phyloP scores from a whole-genome alignment of 2,113 vertebrate genomes.

The Chamaetylas fuelleborni region DNA sequence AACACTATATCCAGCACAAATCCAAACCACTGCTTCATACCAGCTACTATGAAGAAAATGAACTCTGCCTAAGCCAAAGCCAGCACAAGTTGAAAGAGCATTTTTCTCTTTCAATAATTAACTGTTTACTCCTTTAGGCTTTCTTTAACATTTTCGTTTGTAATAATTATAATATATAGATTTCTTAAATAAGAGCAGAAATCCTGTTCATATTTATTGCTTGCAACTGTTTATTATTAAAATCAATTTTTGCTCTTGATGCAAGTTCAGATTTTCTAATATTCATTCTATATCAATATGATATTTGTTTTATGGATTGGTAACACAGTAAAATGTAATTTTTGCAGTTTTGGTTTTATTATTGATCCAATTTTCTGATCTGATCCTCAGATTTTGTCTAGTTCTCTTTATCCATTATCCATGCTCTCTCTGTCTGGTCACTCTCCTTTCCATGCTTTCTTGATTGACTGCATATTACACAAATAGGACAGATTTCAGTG shows the following conservation, averaged over 20 bases:
- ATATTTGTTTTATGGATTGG: not conserved
- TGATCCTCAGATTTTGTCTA: not conserved
- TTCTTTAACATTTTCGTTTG: not conserved
- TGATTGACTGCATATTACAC: not conserved
- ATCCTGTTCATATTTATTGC: not conserved
- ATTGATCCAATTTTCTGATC: not conserved
- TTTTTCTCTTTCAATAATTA: not conserved
- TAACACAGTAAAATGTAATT: not conserved
- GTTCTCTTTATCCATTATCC: not conserved
- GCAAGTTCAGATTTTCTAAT: not conserved
- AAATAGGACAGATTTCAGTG: not conserved
- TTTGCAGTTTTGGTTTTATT: not conserved
- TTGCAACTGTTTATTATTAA: not conserved
- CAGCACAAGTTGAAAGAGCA: not conserved
- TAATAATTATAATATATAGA: not conserved
- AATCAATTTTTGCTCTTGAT: not conserved
- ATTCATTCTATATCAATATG: not conserved
- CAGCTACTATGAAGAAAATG: not conserved
- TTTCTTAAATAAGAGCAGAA: not conserved
- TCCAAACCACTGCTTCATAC: not conserved
- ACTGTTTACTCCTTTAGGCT: not conserved
- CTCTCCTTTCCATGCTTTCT: not conserved
- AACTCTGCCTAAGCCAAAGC: not conserved
- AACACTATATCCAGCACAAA: not conserved
- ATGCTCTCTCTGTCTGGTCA: not conserved